Base-by-base conservation (phyloP, 2,888 invertebrate genomes). In the Drosophila prolongata region DNA sequence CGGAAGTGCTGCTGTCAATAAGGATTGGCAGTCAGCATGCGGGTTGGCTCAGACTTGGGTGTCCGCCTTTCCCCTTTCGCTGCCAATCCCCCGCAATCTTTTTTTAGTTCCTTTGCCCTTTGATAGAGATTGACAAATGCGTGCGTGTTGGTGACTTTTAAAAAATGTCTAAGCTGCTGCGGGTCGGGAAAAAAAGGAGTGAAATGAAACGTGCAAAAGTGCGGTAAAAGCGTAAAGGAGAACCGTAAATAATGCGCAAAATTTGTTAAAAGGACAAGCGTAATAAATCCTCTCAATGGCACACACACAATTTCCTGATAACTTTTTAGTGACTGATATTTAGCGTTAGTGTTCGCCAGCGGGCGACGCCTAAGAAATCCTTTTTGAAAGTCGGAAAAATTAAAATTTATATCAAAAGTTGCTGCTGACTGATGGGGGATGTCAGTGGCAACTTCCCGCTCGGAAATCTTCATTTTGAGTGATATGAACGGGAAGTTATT, bases 61-160 rank as follows among this genome's bases (percentile, higher is more conserved):
- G 37, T 14, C 24, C 37, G 44, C 37, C 37, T 13, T 44, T 46
- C 9, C 47, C 53, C 53, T 43, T 43, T 42, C 52, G 37, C 30
- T 57, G 53, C n/a, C 38, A 58, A 69, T 46, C 46, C 46, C 16
- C 35, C 6, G n/a, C n/a, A 14, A 14, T n/a, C n/a, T 34, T 54
- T 59, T 44, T 40, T 58, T 52, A 24, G 42, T 44, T 50, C 38
- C 38, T 49, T 16, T 34, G 70, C 71, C 60, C 46, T 78, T 76
- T 84, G 84, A 87, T 80, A 83, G 79, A 75, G 89, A 87, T 83
- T 83, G 83, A 83, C 87, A 83, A 87, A 85, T 87, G 85, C 68
- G 82, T 85, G 77, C 85, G 80, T 89, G 88, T 89, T 85, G 83
- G 86, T 89, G 86, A 85, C 83, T 82, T 85, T 87, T 82, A 87